A percentile compares a stretch with the other conserved stretches of the same genome.
phyloP scores from a whole-genome alignment of 2,888 invertebrate genomes.

The Polyploca ridens region DNA sequence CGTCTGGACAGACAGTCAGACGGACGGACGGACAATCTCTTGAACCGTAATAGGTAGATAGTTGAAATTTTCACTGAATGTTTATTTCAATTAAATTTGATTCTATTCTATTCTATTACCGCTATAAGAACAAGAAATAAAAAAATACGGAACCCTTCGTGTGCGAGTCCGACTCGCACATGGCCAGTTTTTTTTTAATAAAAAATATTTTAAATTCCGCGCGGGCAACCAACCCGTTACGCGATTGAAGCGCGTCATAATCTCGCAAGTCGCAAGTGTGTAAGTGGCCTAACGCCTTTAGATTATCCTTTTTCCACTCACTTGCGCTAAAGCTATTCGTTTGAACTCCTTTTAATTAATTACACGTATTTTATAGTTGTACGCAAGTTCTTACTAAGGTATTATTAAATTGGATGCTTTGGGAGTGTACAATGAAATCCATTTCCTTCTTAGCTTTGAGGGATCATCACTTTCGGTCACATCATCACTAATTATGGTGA shows the following conservation, averaged over 20 bases:
- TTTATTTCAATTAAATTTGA: too few relatives aligned
- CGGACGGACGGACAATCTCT: too few relatives aligned
- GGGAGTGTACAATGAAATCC: background rate
- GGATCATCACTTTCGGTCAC: too few relatives aligned
- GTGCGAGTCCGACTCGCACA: too few relatives aligned
- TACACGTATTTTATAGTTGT: constrained; percentile 16
- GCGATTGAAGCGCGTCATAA: constrained; percentile 15
- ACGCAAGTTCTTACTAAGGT: background rate
- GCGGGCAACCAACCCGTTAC: background rate
- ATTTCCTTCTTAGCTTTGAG: too few relatives aligned
- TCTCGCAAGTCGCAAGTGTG: constrained; percentile 22
- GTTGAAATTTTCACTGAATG: too few relatives aligned
- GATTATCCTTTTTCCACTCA: constrained; percentile 38
- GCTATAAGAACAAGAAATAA: too few relatives aligned
- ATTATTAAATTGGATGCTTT: background rate
- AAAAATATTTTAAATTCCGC: background rate
- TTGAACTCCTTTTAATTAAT: constrained; percentile 39
- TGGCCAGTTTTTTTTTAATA: background rate
- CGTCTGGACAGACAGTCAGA: too few relatives aligned
- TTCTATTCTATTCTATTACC: too few relatives aligned
- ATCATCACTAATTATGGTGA: too few relatives aligned
- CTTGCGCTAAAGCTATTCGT: constrained; percentile 31
- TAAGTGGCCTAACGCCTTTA: constrained; percentile 29
- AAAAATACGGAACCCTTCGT: too few relatives aligned
- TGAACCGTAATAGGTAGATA: too few relatives aligned